Evolutionary conservation across 2,797 vertebrate genomes (phyloP).

Genomic region (Percopsis omiscomaycus): DNA sequence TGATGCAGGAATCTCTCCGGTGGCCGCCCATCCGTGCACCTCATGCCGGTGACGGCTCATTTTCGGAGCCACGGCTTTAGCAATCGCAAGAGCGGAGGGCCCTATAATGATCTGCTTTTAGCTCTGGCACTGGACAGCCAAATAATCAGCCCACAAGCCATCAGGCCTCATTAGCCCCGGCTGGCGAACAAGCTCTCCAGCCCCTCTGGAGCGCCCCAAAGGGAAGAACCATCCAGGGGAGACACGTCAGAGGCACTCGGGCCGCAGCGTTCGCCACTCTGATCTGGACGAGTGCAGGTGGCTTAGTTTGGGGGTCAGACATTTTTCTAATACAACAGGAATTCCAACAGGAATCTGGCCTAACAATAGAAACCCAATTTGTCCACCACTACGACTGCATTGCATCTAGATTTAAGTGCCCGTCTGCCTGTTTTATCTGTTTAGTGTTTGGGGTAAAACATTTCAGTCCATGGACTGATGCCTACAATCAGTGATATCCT

Average conservation of each 20-base stretch:
- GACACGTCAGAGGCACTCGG: constrained; percentile 52
- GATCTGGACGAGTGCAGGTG: constrained; percentile 18
- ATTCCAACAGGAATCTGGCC: too few relatives aligned
- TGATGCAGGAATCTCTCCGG: constrained; percentile 46
- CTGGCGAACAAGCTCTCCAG: constrained; percentile 65
- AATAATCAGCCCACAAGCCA: constrained; percentile 73
- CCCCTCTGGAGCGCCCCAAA: constrained; percentile 54
- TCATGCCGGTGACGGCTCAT: constrained; percentile 76
- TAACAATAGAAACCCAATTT: too few relatives aligned
- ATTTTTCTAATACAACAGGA: constrained; percentile 4
- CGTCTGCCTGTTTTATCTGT: constrained; percentile 1
- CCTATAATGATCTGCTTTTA: constrained; percentile 83
- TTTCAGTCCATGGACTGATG: background rate
- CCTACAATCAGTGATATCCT: background rate
- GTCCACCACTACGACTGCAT: too few relatives aligned
- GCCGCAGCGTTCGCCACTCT: constrained; percentile 17
- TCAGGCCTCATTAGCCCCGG: constrained; percentile 78
- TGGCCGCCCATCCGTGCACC: constrained; percentile 58
- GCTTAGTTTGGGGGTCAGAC: constrained; percentile 23
- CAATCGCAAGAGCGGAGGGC: constrained; percentile 64
- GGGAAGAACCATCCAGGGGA: constrained; percentile 52
- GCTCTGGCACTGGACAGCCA: constrained; percentile 64
- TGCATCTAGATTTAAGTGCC: background rate
- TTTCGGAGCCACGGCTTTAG: constrained; percentile 70
- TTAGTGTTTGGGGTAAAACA: background rate